Conservation (phyloP, 1,140 invertebrate genomes). For the Zeugodacus cucurbitae region DNA sequence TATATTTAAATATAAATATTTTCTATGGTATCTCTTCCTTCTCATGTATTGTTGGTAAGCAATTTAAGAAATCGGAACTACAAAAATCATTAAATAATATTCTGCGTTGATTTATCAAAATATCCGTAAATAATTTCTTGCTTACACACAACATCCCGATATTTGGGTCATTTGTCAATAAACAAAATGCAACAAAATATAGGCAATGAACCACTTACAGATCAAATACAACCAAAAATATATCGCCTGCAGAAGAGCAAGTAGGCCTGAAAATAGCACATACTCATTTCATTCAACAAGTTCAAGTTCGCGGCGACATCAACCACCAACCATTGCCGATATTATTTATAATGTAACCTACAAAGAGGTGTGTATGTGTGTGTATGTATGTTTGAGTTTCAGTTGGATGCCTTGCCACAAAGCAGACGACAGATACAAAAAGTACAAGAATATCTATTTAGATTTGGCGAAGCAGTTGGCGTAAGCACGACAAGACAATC, state of each 20-base stretch:
- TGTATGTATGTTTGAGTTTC: background rate
- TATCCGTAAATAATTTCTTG: background rate
- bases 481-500: background rate
- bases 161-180: background rate
- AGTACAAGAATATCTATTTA: background rate
- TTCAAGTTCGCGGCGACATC: conserved; percentile 7
- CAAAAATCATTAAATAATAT: background rate
- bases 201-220: too few relatives aligned
- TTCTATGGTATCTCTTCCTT: too few relatives aligned
- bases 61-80: background rate
- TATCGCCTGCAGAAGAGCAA: background rate
- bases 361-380: background rate
- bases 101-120: background rate
- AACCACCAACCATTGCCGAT: background rate
- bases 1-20: too few relatives aligned
- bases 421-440: background rate
- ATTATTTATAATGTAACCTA: background rate
- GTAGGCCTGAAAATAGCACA: background rate
- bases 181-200: background rate
- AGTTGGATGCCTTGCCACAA: background rate
- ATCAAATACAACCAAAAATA: background rate
- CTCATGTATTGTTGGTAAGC: too few relatives aligned
- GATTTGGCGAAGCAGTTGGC: background rate
- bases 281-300: conserved; percentile 1
- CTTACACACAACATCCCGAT: too few relatives aligned